phyloP scores from a whole-genome alignment of 2,888 invertebrate genomes.

The Ptilodon capucinus region DNA sequence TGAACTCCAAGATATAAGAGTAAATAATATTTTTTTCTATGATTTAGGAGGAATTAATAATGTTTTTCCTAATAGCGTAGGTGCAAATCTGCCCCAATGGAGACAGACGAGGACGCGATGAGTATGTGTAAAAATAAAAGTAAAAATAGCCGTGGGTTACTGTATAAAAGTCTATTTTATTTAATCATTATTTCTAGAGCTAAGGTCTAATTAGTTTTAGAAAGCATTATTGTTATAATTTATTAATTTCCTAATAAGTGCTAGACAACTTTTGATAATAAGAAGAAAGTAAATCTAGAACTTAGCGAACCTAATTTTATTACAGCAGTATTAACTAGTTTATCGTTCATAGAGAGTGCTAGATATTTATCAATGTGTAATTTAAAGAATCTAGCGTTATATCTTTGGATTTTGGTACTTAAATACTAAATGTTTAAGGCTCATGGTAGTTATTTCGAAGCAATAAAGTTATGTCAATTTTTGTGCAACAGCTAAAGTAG shows the following conservation, averaged over 20 bases:
- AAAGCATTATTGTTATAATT: not conserved
- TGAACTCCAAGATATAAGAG: too few species aligned
- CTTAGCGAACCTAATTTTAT: not conserved
- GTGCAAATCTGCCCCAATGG: conserved; percentile 45
- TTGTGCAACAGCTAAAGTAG: too few species aligned
- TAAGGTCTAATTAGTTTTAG: conserved; percentile 9
- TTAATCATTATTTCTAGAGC: conserved; percentile 8
- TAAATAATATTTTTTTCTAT: too few species aligned
- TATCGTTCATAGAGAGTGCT: not conserved
- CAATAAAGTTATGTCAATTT: too few species aligned
- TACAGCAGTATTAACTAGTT: not conserved
- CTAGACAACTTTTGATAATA: not conserved
- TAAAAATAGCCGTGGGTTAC: conserved; percentile 8
- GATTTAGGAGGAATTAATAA: conserved; percentile 7
- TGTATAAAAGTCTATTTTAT: not conserved
- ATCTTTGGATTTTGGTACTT: too few species aligned
- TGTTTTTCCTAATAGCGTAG: conserved; percentile 50
- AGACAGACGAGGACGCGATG: conserved; percentile 45
- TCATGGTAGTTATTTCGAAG: too few species aligned
- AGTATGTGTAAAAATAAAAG: conserved; percentile 52
- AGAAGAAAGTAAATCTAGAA: not conserved
- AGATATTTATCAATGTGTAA: not conserved
- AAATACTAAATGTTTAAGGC: too few species aligned
- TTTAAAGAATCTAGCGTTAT: too few species aligned
- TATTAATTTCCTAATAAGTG: not conserved